These are phyloP conservation scores for Cetonia aurata DNA, from an alignment of 2,888 invertebrate genomes.

Conservation along the genomic window DNA sequence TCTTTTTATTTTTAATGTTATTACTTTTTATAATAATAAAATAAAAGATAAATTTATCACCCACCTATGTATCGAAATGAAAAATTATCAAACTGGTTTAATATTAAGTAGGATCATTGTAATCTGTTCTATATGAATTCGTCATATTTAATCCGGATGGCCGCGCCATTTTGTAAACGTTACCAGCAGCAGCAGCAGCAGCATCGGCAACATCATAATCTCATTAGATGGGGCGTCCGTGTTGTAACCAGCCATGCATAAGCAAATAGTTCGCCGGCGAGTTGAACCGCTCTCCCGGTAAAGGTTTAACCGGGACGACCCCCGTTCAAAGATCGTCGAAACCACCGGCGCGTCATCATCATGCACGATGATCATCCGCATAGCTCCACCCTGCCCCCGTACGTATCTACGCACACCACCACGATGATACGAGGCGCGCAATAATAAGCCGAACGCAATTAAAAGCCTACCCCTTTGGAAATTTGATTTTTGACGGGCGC, in stretches of 20 bases:
- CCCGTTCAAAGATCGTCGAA: conserved; percentile 57
- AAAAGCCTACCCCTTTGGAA: conserved; percentile 61
- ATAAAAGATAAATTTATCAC: no score
- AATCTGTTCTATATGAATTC: no score
- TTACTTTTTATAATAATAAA: no score
- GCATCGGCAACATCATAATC: conserved; percentile 64
- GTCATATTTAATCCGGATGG: conserved; percentile 55
- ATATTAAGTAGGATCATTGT: no score
- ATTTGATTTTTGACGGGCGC: conserved; percentile 63
- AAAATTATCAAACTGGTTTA: no score
- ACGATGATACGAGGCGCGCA: conserved; percentile 43
- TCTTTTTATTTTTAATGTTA: no score
- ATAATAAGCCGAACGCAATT: conserved; percentile 61
- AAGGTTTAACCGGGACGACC: conserved; percentile 56
- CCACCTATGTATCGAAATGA: no score
- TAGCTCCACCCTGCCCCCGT: background rate
- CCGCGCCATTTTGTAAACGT: conserved; percentile 66
- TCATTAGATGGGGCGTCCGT: conserved; percentile 66
- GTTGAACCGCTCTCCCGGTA: conserved; percentile 53
- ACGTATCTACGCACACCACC: background rate
- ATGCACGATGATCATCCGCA: background rate
- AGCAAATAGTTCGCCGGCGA: conserved; percentile 53
- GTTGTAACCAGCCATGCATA: conserved; percentile 64
- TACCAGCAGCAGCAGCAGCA: conserved; percentile 40
- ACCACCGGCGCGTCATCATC: conserved; percentile 41